These are phyloP conservation scores for Gymnarchus niloticus DNA, from an alignment of 2,113 vertebrate genomes.

Conservation along the genomic window DNA sequence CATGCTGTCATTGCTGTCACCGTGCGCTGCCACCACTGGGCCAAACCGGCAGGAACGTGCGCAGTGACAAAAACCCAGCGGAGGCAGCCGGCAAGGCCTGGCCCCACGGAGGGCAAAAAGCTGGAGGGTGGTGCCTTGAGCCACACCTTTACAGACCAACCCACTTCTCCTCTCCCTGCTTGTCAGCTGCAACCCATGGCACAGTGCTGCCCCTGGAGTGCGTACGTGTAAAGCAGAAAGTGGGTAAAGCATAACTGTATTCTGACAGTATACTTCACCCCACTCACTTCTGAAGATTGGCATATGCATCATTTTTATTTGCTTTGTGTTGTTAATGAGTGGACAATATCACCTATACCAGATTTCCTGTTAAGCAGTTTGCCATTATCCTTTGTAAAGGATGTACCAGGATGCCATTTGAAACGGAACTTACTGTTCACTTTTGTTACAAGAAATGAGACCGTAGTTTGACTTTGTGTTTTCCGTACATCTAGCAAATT, in stretches of 20 bases:
- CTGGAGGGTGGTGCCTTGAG: background rate
- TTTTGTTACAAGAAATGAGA: background rate
- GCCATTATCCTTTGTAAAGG: background rate
- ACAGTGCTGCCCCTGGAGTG: background rate
- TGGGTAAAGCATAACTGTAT: background rate
- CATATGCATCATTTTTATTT: background rate
- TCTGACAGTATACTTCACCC: background rate
- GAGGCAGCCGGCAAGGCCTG: background rate
- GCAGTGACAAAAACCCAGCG: background rate
- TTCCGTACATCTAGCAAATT: background rate
- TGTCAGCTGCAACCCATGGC: background rate
- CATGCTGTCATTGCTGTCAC: conserved; percentile 31
- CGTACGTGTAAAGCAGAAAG: background rate
- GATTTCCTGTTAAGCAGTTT: background rate
- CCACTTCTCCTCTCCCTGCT: conserved; percentile 8
- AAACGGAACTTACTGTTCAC: background rate
- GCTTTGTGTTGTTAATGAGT: background rate
- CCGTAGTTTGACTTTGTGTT: background rate
- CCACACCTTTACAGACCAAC: background rate
- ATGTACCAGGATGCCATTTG: background rate
- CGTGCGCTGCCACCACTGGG: conserved; percentile 40
- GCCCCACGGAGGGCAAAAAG: background rate
- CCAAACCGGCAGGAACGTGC: background rate
- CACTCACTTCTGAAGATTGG: background rate
- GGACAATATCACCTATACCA: background rate